Evolutionary conservation across 2,113 vertebrate species (phyloP).

Genomic region (Myrmophylax atrothorax): DNA sequence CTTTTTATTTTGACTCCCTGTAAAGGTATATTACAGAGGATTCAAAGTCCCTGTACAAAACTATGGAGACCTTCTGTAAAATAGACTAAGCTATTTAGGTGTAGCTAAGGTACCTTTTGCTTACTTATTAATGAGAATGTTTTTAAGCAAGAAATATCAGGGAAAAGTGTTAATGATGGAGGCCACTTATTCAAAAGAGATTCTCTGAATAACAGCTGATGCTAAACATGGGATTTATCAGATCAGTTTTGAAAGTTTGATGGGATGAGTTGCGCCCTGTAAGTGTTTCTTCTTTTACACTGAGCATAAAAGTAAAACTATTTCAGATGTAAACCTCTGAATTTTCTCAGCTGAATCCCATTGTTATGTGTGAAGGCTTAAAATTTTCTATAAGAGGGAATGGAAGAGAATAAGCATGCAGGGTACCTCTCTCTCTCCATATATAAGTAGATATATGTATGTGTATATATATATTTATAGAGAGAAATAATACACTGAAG

Average conservation of each 20-base stretch:
- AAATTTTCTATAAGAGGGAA: neutral
- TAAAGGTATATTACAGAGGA: neutral
- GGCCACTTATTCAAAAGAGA: neutral
- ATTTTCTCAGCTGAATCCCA: neutral
- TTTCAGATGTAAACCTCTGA: neutral
- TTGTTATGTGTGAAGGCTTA: neutral
- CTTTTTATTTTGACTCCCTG: neutral
- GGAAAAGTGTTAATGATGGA: neutral
- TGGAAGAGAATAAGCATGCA: neutral
- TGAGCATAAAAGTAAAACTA: neutral
- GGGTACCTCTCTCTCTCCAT: neutral
- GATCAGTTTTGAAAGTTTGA: neutral
- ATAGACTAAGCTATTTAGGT: neutral
- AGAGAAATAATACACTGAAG: neutral
- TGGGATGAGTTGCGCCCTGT: neutral
- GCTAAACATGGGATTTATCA: neutral
- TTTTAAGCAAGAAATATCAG: neutral
- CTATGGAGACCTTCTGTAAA: neutral
- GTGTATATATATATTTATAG: too few species aligned
- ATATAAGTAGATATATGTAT: too few species aligned
- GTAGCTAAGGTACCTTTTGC: neutral
- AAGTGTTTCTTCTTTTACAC: neutral
- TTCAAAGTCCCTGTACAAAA: neutral
- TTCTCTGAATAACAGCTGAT: neutral
- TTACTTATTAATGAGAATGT: neutral